phyloP scores from a whole-genome alignment of 92 coral and sea anemone species.

The Galaxea fascicularis region DNA sequence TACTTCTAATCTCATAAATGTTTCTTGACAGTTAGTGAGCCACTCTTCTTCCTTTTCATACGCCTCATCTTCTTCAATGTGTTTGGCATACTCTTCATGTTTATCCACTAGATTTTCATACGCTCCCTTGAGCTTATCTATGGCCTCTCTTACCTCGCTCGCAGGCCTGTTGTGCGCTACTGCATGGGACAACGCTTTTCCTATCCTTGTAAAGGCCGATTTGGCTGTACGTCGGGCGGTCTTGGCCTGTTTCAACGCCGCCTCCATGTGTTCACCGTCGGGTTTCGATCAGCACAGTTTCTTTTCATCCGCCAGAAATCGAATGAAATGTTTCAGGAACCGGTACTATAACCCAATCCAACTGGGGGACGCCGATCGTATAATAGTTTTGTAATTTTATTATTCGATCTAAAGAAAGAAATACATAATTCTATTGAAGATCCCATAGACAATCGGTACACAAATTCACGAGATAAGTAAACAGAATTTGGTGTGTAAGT shows the following conservation, averaged over 20 bases:
- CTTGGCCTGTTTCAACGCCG: conserved; percentile 51
- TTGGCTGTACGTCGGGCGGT: conserved; percentile 47
- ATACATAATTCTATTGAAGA: too few species aligned
- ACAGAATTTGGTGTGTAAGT: too few species aligned
- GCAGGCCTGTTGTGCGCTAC: conserved; percentile 22
- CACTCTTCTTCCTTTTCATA: conserved; percentile 37
- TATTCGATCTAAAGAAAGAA: too few species aligned
- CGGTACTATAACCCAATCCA: background rate
- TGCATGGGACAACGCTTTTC: conserved; percentile 24
- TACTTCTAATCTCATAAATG: conserved; percentile 23
- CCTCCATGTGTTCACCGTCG: too few species aligned
- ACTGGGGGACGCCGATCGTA: too few species aligned
- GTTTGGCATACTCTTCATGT: conserved; percentile 45
- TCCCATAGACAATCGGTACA: too few species aligned
- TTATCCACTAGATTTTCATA: conserved; percentile 52
- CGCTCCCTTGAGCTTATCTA: conserved; percentile 41
- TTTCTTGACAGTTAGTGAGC: conserved; percentile 47
- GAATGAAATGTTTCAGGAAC: conserved; percentile 1
- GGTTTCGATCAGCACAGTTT: conserved; percentile 5
- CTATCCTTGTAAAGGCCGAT: conserved; percentile 29
- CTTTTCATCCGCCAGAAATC: background rate
- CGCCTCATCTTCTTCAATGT: conserved; percentile 37
- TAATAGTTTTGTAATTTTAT: too few species aligned
- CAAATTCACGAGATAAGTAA: too few species aligned
- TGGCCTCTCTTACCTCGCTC: conserved; percentile 38